Base-by-base conservation (phyloP, 2,797 vertebrate species). In the Cryptoblepharus egeriae region DNA sequence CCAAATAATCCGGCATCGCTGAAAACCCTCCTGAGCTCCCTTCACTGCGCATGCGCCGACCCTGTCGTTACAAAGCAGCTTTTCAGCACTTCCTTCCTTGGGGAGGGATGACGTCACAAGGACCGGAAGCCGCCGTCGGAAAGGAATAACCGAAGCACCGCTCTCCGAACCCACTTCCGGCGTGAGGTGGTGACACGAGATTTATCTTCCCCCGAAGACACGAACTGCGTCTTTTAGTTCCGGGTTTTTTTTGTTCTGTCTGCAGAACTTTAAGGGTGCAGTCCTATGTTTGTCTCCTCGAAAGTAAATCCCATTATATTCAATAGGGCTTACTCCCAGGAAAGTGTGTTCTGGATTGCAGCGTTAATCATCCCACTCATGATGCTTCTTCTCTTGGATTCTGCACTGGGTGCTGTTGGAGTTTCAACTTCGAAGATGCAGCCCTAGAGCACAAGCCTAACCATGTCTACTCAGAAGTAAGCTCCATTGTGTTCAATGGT, bases 1-100 rank as follows among this genome's bases (percentile, higher is more conserved):
- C 98, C 68, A 99, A 91, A 87, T 99, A 98, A 85, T 99, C 98
- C 75, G 98, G 98, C 98, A 99, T 99, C 26, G 65, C 89, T n/a
- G 7, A 9, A 0, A 3, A 39, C 37, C n/a, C 12, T 49, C 60
- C n/a, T n/a, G 73, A 32, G 39, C 37, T 0, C 28, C 28, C 58
- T 52, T 32, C 52, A 82, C 26, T 2, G 1, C 60, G 4, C 49
- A 77, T 1, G 61, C 75, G 67, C 45, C 9, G 12, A 3, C 2
- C 22, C 2, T 2, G 84, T 67, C 0, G 93, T 96, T 93, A 96
- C 95, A 80, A 95, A 94, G 95, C 95, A 94, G 77, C 16, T 88
- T 67, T 16, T 13, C 1, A 3, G 3, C 5, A 3, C 45, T 76
- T 71, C 30, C 74, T 85, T 77, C 45, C 42, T 42, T 4, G 39